Evolutionary conservation across 2,888 invertebrate genomes (phyloP).

Genomic region (Aphrophora alni): DNA sequence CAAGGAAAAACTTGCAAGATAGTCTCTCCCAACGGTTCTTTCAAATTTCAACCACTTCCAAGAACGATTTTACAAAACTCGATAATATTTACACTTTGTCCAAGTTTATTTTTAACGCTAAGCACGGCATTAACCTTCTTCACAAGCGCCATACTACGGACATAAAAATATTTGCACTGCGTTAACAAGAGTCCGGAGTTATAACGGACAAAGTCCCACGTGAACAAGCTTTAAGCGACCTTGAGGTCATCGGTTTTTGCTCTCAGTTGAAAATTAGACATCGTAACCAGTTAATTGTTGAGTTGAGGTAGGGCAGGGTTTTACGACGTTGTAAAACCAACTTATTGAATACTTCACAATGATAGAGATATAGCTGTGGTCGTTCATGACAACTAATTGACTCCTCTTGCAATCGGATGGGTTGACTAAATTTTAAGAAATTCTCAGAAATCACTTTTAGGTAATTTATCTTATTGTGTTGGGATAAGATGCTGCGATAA

Average conservation of each 20-base stretch:
- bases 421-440: too few species aligned
- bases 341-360: background rate
- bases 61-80: background rate
- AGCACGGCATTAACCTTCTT: background rate
- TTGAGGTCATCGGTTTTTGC: conserved; percentile 9
- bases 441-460: too few species aligned
- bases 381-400: background rate
- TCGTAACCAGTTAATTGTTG: conserved; percentile 4
- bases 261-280: background rate
- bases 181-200: background rate
- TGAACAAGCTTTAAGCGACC: background rate
- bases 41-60: background rate
- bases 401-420: too few species aligned
- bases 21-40: background rate
- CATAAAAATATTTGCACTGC: background rate
- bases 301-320: background rate
- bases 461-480: too few species aligned
- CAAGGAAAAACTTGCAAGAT: background rate
- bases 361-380: background rate
- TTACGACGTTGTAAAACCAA: background rate
- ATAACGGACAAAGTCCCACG: background rate
- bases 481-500: too few species aligned
- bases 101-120: background rate
- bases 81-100: background rate
- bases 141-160: background rate